Evolutionary conservation across 2,888 invertebrate genomes (phyloP).

Genomic region (Meganola albula): DNA sequence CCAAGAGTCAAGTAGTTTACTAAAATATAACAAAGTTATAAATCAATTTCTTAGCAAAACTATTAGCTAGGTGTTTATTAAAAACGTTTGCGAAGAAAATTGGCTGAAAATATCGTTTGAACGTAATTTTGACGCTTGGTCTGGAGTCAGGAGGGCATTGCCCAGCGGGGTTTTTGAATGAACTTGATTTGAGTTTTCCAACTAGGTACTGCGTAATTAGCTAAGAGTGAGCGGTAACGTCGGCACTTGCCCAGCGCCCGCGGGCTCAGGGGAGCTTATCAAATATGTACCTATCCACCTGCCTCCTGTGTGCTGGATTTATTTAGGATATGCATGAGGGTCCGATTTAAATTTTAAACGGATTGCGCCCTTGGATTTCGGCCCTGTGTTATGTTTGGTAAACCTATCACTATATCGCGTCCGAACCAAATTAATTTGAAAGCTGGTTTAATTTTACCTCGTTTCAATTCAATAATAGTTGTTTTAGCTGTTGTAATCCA

Average conservation of each 20-base stretch:
- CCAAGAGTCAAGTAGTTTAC: too few relatives aligned
- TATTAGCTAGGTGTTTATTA: slow-evolving; percentile 5
- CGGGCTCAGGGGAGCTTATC: slow-evolving; percentile 63
- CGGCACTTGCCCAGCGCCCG: slow-evolving; percentile 40
- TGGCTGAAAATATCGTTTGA: slow-evolving; percentile 17
- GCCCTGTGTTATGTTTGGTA: slow-evolving; percentile 65
- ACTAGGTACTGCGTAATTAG: slow-evolving; percentile 65
- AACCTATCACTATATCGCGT: slow-evolving; percentile 66
- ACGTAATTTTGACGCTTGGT: slow-evolving; percentile 19
- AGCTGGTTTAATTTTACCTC: slow-evolving; percentile 31
- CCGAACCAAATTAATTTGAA: slow-evolving; percentile 45
- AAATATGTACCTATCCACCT: slow-evolving; percentile 74
- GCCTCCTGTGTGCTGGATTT: slow-evolving; percentile 69
- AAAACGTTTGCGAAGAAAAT: slow-evolving; percentile 13
- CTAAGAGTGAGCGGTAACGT: slow-evolving; percentile 52
- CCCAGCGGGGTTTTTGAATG: slow-evolving; percentile 42
- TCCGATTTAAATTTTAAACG: slow-evolving; percentile 77
- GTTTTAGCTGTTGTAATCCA: slow-evolving; percentile 52
- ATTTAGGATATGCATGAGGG: slow-evolving; percentile 78
- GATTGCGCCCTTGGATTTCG: slow-evolving; percentile 74
- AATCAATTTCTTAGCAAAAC: neutral
- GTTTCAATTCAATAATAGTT: slow-evolving; percentile 62
- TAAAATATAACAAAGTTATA: too few relatives aligned
- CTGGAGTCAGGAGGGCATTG: slow-evolving; percentile 25
- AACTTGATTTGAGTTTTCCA: slow-evolving; percentile 54